Conservation (phyloP, 2,113 vertebrate species). For the Andinoacara biseriatus region DNA sequence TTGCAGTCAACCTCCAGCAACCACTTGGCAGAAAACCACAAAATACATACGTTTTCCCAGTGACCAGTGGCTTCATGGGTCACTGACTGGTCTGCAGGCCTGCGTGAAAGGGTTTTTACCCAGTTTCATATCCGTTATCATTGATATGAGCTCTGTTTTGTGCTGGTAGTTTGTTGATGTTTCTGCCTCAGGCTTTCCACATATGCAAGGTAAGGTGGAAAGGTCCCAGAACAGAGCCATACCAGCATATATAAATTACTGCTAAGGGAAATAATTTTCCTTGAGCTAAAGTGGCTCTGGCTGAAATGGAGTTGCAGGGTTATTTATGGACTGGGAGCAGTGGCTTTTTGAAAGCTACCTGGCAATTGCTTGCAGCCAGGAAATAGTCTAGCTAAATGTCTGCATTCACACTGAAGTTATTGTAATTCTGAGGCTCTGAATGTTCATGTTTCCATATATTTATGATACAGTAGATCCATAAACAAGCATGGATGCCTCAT, state of each 20-base stretch:
- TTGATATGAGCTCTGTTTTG: not conserved
- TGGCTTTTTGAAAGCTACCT: conserved; percentile 9
- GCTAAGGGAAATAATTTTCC: not conserved
- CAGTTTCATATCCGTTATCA: not conserved
- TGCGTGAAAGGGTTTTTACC: not conserved
- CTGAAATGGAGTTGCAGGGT: not conserved
- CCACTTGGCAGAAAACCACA: not conserved
- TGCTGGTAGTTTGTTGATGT: not conserved
- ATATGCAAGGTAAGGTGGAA: not conserved
- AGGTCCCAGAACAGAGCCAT: not conserved
- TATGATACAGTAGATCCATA: not conserved
- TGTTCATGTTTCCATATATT: not conserved
- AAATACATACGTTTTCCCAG: not conserved
- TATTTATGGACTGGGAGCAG: not conserved
- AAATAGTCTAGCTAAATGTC: not conserved
- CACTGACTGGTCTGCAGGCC: not conserved
- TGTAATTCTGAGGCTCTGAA: not conserved
- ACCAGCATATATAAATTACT: conserved; percentile 2
- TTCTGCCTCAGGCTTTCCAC: not conserved
- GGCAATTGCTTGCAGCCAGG: not conserved
- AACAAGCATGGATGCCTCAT: not conserved
- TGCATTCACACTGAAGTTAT: not conserved
- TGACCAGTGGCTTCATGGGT: not conserved
- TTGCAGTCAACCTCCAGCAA: not conserved
- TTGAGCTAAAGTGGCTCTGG: not conserved